A percentile compares a stretch with the other conserved stretches of the same genome.
phyloP scores from a whole-genome alignment of 2,888 invertebrate species.

The Philereme vetulata region DNA sequence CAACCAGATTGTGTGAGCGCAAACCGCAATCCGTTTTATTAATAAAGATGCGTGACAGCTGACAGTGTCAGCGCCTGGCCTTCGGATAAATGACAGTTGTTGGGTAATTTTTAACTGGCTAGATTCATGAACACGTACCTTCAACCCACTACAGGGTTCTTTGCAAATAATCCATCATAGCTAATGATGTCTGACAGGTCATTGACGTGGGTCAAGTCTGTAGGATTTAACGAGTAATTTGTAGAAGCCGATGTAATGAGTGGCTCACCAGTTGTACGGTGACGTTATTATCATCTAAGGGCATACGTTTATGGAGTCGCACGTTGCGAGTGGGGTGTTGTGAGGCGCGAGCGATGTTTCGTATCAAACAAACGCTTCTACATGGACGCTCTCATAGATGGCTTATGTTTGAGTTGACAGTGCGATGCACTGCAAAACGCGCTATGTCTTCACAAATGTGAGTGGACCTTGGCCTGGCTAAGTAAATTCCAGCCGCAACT shows the following conservation, averaged over 20 bases:
- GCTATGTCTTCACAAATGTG: no score
- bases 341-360: no score
- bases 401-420: no score
- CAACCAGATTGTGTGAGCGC: slow-evolving; percentile 10
- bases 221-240: neutral
- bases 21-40: slow-evolving; percentile 2
- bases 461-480: no score
- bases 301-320: no score
- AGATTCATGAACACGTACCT: slow-evolving; percentile 15
- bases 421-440: no score
- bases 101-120: slow-evolving; percentile 15
- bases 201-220: slow-evolving; percentile 10
- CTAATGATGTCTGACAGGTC: slow-evolving; percentile 10
- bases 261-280: no score
- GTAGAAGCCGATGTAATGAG: neutral
- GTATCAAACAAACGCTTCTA: no score
- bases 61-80: slow-evolving; percentile 30
- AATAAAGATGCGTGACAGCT: slow-evolving; percentile 18
- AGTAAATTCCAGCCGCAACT: no score
- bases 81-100: slow-evolving; percentile 22
- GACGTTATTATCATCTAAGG: no score
- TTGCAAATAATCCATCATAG: slow-evolving; percentile 10
- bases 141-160: slow-evolving; percentile 10
- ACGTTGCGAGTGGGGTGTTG: no score
- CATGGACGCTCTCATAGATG: no score